These are phyloP conservation scores for Perognathus longimembris DNA, from an alignment of 2,113 vertebrate genomes.

Conservation along the genomic window DNA sequence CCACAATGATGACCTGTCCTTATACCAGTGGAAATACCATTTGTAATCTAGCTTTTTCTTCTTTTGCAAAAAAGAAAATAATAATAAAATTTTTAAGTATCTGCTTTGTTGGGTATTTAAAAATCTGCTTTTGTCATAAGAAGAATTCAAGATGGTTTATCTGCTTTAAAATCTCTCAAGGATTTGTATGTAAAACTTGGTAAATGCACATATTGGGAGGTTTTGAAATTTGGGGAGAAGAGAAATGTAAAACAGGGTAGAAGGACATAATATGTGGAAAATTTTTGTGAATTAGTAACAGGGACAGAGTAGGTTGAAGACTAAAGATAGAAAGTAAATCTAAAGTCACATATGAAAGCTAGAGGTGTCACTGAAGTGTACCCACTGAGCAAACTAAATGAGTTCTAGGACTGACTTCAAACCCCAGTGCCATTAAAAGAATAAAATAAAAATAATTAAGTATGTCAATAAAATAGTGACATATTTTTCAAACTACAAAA, in stretches of 20 bases:
- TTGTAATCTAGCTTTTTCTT: not conserved
- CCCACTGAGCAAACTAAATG: too few relatives aligned
- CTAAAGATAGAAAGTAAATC: not conserved
- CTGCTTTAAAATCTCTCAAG: not conserved
- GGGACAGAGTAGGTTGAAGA: not conserved
- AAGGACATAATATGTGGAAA: not conserved
- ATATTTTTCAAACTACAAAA: too few relatives aligned
- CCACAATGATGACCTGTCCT: not conserved
- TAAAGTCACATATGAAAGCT: not conserved
- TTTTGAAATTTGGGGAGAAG: conserved; percentile 11
- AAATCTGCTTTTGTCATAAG: not conserved
- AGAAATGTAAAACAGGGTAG: not conserved
- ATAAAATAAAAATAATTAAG: too few relatives aligned
- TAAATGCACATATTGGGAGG: not conserved
- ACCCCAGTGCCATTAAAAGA: too few relatives aligned
- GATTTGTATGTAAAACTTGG: not conserved
- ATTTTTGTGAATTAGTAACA: not conserved
- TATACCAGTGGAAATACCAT: not conserved
- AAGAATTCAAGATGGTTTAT: not conserved
- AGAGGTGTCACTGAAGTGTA: too few relatives aligned
- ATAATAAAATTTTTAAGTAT: not conserved
- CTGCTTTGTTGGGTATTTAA: too few relatives aligned
- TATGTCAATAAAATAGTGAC: too few relatives aligned
- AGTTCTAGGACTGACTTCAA: too few relatives aligned
- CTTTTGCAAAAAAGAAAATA: conserved; percentile 21